A percentile compares a stretch with the other conserved stretches of the same genome.
Evolutionary conservation across 2,888 invertebrate species (phyloP).

Genomic region (Andrena bucephala): DNA sequence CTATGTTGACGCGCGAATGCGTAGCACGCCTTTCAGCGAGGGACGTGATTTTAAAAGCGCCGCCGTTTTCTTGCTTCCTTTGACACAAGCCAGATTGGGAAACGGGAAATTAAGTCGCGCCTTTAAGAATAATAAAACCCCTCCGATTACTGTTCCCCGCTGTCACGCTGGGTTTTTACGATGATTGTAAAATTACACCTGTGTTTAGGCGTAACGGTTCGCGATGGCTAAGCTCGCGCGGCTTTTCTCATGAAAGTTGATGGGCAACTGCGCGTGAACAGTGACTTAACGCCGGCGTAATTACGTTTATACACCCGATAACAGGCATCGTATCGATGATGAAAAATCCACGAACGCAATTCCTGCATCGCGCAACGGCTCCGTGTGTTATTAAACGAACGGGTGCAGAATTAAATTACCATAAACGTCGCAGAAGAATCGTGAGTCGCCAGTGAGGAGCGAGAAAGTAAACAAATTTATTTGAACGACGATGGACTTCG

Average conservation of each 20-base stretch:
- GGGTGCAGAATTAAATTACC: background rate
- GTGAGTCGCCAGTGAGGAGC: background rate
- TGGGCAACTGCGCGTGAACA: constrained; percentile 26
- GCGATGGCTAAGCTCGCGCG: background rate
- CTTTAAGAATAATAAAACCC: constrained; percentile 19
- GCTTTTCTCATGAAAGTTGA: constrained; percentile 20
- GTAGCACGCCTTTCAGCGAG: constrained; percentile 42
- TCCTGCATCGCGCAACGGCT: background rate
- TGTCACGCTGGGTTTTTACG: background rate
- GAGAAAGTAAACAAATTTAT: constrained; percentile 44
- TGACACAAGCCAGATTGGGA: constrained; percentile 32
- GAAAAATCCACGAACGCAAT: background rate
- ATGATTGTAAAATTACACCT: constrained; percentile 26
- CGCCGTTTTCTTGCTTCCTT: constrained; percentile 40
- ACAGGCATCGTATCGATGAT: constrained; percentile 12
- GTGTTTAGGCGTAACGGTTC: constrained; percentile 28
- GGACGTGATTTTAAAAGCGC: constrained; percentile 58
- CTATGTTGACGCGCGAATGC: constrained; percentile 55
- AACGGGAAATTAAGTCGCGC: constrained; percentile 44
- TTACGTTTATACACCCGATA: background rate
- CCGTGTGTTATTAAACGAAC: background rate
- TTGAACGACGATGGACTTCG: constrained; percentile 1
- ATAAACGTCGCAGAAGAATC: background rate
- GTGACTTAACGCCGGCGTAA: constrained; percentile 6
- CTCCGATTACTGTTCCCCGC: constrained; percentile 1